A percentile compares a stretch with the other conserved stretches of the same genome.
Evolutionary conservation across 92 coral and sea anemone species (phyloP).

Genomic region (Epizoanthus stellaris): DNA sequence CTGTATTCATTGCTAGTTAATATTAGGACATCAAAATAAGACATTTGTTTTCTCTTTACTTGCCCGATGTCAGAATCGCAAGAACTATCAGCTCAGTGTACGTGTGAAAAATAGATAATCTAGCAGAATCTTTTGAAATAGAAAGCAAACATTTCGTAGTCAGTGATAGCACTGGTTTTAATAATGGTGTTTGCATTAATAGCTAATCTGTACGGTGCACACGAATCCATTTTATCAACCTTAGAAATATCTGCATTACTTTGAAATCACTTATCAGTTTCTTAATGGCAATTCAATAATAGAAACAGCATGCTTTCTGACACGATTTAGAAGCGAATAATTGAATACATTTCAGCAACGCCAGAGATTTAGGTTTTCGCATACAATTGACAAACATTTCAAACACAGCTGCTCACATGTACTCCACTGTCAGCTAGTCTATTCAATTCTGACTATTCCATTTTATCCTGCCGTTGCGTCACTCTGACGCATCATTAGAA

Average conservation of each 20-base stretch:
- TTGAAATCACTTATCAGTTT: no score
- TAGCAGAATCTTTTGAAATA: not conserved
- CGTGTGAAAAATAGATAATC: not conserved
- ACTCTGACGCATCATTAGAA: not conserved
- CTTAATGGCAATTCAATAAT: no score
- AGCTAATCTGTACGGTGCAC: not conserved
- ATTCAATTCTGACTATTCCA: not conserved
- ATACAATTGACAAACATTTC: not conserved
- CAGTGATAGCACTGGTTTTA: not conserved
- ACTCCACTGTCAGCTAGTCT: not conserved
- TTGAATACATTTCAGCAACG: not conserved
- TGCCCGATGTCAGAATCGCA: not conserved
- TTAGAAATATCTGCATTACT: no score
- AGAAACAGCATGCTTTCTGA: no score
- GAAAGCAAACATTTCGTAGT: not conserved
- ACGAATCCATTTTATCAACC: not conserved
- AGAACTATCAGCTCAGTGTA: not conserved
- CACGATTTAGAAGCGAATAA: not conserved
- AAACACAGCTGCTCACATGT: slow-evolving; percentile 29
- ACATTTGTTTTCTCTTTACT: not conserved
- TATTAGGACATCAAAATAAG: not conserved
- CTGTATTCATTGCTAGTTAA: not conserved
- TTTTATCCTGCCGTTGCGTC: not conserved
- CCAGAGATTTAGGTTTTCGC: not conserved
- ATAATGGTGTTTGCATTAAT: not conserved